Evolutionary conservation across 2,797 vertebrate genomes (phyloP).

Genomic region (Sebastes aleutianus): DNA sequence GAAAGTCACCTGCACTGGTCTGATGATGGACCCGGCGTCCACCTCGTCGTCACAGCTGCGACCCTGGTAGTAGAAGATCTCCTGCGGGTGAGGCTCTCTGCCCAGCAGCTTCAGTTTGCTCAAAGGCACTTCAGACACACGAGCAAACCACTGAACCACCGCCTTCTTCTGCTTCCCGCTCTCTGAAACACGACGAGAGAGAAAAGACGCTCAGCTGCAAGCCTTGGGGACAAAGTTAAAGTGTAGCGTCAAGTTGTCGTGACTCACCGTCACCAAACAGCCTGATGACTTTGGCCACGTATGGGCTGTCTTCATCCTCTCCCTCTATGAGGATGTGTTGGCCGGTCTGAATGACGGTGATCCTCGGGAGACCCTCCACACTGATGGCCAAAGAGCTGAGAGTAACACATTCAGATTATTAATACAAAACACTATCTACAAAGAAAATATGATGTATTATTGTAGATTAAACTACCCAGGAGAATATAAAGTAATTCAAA

Average conservation of each 20-base stretch:
- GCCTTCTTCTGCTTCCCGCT: slow-evolving; percentile 76
- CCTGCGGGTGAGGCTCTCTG: slow-evolving; percentile 81
- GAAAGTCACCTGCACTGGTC: slow-evolving; percentile 69
- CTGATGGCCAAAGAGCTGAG: slow-evolving; percentile 82
- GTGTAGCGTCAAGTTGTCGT: rapidly evolving
- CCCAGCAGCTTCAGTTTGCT: slow-evolving; percentile 84
- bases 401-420: neutral
- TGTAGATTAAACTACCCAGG: neutral
- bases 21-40: slow-evolving; percentile 86
- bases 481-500: neutral
- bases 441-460: neutral
- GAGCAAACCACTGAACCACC: slow-evolving; percentile 89
- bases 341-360: slow-evolving; percentile 74
- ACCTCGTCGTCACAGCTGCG: slow-evolving; percentile 83
- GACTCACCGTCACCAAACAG: slow-evolving; percentile 89
- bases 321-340: slow-evolving; percentile 90
- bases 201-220: neutral
- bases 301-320: slow-evolving; percentile 84
- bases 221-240: neutral
- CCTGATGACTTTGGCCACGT: slow-evolving; percentile 86
- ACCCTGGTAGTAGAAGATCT: slow-evolving; percentile 88
- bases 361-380: slow-evolving; percentile 63
- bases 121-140: slow-evolving; percentile 83
- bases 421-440: neutral
- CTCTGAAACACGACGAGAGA: slow-evolving; percentile 51